Conservation (phyloP, 2,888 invertebrate species). For the Perithous albicinctus region DNA sequence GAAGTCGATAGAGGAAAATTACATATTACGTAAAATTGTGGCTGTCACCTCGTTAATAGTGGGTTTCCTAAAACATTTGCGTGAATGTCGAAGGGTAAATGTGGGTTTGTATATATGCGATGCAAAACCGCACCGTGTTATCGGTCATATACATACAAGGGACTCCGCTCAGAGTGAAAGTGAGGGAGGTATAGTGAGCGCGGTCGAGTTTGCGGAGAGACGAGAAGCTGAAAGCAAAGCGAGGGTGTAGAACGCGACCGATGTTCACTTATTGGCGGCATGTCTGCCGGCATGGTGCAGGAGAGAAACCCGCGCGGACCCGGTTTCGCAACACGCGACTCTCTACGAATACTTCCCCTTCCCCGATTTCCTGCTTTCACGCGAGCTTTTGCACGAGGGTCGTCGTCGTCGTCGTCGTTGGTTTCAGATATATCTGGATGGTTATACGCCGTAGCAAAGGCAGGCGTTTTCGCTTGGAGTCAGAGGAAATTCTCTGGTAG, state of each 20-base stretch:
- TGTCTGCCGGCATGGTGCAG: slow-evolving; percentile 84
- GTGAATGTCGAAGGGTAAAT: slow-evolving; percentile 39
- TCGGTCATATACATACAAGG: slow-evolving; percentile 20
- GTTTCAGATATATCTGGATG: slow-evolving; percentile 54
- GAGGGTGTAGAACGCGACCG: slow-evolving; percentile 81
- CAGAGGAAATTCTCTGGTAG: slow-evolving; percentile 61
- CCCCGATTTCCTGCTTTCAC: slow-evolving; percentile 60
- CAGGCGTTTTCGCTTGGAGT: slow-evolving; percentile 60
- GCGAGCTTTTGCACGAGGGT: slow-evolving; percentile 66
- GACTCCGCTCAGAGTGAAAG: slow-evolving; percentile 10
- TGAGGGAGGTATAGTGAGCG: slow-evolving; percentile 71
- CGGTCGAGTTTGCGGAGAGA: slow-evolving; percentile 74
- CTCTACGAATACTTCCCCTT: slow-evolving; percentile 49
- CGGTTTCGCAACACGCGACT: slow-evolving; percentile 66
- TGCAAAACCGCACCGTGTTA: slow-evolving; percentile 39
- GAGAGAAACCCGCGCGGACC: slow-evolving; percentile 57
- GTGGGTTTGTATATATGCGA: slow-evolving; percentile 46
- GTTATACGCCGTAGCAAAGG: slow-evolving; percentile 41
- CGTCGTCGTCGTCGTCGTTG: slow-evolving; percentile 47
- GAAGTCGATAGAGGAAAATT: not conserved
- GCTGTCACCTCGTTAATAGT: slow-evolving; percentile 3
- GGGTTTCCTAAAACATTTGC: slow-evolving; percentile 33
- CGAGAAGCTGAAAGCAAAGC: slow-evolving; percentile 74
- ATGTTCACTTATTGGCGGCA: slow-evolving; percentile 85
- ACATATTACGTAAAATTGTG: slow-evolving; percentile 31